These are phyloP conservation scores for Cabera pusaria DNA, from an alignment of 2,888 invertebrate species.

Conservation along the genomic window DNA sequence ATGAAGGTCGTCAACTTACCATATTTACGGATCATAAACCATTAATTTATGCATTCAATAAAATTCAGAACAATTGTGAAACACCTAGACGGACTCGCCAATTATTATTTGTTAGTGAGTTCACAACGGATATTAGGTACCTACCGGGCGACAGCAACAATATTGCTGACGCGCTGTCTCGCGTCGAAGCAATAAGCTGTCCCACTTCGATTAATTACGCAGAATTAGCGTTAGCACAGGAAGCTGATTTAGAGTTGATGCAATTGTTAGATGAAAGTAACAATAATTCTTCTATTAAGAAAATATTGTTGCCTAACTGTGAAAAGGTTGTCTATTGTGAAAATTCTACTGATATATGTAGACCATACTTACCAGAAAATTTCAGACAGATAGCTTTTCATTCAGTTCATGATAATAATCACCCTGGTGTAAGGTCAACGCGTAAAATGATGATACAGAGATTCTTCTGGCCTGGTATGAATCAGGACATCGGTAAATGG, in stretches of 20 bases:
- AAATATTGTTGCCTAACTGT: constrained; percentile 1
- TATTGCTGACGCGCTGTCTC: constrained; percentile 23
- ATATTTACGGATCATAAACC: constrained; percentile 15
- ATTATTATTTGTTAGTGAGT: constrained; percentile 9
- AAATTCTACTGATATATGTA: too few species aligned
- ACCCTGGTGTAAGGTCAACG: too few species aligned
- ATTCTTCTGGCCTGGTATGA: not conserved
- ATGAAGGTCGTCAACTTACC: too few species aligned
- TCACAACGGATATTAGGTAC: constrained; percentile 24
- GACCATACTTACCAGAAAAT: not conserved
- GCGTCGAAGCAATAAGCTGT: constrained; percentile 21
- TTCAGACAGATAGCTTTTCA: too few species aligned
- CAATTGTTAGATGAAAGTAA: not conserved
- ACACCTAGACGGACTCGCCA: constrained; percentile 5
- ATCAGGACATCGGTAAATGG: not conserved
- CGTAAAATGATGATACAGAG: too few species aligned
- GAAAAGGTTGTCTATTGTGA: constrained; percentile 20
- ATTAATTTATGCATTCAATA: constrained; percentile 7
- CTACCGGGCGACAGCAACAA: constrained; percentile 21
- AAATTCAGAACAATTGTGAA: constrained; percentile 2
- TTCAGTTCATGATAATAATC: too few species aligned
- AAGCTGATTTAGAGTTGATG: not conserved
- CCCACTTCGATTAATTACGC: constrained; percentile 20
- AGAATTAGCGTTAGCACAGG: constrained; percentile 23
- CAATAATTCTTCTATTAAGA: not conserved